Percentiles rank a stretch among this genome's conserved stretches.
These are phyloP conservation scores for Hycleus cichorii DNA, from an alignment of 1,140 invertebrate species.

Conservation along the genomic window DNA sequence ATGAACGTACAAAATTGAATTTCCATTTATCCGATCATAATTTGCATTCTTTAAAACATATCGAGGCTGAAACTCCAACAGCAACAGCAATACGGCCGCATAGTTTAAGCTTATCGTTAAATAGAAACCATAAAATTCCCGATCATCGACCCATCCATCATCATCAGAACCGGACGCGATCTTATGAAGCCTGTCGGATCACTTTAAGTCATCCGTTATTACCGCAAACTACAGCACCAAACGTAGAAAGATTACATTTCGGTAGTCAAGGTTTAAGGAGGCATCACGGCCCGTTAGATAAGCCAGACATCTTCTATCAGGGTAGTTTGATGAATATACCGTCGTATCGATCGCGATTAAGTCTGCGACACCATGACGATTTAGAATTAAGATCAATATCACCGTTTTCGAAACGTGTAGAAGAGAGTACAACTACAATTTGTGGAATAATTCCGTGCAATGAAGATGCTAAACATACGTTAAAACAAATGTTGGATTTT, in stretches of 20 bases:
- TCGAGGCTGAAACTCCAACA: conserved; percentile 18
- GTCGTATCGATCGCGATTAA: conserved; percentile 40
- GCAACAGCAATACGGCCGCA: conserved; percentile 40
- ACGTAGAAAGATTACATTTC: conserved; percentile 16
- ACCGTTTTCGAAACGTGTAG: conserved; percentile 27
- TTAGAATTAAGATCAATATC: conserved; percentile 22
- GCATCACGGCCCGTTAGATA: conserved; percentile 65
- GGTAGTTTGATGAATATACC: conserved; percentile 61
- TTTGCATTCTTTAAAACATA: conserved; percentile 15
- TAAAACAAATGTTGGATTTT: conserved; percentile 79
- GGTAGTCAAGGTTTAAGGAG: conserved; percentile 28
- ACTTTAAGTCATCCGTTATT: conserved; percentile 59
- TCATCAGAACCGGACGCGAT: too few relatives aligned
- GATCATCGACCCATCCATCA: too few relatives aligned
- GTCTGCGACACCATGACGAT: conserved; percentile 41
- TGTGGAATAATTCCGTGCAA: conserved; percentile 49
- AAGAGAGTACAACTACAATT: conserved; percentile 16
- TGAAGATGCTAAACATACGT: conserved; percentile 55
- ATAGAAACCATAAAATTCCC: too few relatives aligned
- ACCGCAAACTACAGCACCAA: conserved; percentile 27
- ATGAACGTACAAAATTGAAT: too few relatives aligned
- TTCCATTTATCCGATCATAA: conserved; percentile 31
- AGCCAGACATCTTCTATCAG: conserved; percentile 82
- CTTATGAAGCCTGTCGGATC: conserved; percentile 45
- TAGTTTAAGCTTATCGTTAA: conserved; percentile 41